A percentile compares a stretch with the other conserved stretches of the same genome.
Conservation (phyloP, 2,797 vertebrate species). For the Phaenicophaeus curvirostris region DNA sequence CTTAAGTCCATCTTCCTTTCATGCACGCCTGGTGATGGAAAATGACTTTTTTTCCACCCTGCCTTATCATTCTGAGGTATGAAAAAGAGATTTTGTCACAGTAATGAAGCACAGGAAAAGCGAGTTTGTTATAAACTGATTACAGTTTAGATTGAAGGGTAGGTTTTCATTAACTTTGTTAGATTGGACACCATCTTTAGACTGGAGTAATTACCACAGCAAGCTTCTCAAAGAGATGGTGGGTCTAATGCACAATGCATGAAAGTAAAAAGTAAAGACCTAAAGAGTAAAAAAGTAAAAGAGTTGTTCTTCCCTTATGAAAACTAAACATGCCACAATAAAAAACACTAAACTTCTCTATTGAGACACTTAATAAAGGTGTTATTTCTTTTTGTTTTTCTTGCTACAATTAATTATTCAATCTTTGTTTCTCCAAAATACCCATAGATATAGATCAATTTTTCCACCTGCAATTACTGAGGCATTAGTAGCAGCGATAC, state of each 20-base stretch:
- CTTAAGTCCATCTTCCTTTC: constrained; percentile 66
- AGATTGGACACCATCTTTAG: constrained; percentile 61
- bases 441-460: background rate
- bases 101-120: constrained; percentile 74
- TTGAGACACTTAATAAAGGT: background rate
- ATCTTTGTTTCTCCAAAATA: background rate
- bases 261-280: background rate
- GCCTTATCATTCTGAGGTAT: constrained; percentile 69
- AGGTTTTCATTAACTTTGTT: constrained; percentile 73
- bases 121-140: constrained; percentile 73
- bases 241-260: background rate
- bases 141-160: constrained; percentile 68
- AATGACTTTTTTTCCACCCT: constrained; percentile 25
- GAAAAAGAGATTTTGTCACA: constrained; percentile 73
- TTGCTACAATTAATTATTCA: background rate
- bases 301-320: background rate
- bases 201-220: constrained; percentile 60
- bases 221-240: constrained; percentile 47
- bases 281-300: background rate
- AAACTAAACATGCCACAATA: background rate
- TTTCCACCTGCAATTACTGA: background rate
- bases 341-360: background rate
- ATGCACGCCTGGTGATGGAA: constrained; percentile 44
- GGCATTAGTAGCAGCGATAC: background rate
- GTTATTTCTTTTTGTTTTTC: background rate